Conservation (phyloP, 2,888 invertebrate genomes). For the Pollenia amentaria region DNA sequence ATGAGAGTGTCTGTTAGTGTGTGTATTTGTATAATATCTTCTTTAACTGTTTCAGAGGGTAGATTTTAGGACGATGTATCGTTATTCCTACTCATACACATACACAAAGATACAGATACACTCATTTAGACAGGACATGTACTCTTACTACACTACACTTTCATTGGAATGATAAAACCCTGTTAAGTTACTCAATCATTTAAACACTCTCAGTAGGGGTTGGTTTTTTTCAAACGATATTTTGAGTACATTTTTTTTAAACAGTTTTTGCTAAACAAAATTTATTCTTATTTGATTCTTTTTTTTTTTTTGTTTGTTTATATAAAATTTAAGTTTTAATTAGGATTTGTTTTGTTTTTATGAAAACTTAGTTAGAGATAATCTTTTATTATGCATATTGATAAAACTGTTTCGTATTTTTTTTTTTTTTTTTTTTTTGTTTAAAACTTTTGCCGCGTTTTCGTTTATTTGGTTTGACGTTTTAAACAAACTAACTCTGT, state of each 20-base stretch:
- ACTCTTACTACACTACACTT: constrained; percentile 14
- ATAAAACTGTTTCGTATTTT: neutral
- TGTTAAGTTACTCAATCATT: constrained; percentile 57
- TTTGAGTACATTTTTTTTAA: constrained; percentile 52
- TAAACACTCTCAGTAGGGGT: constrained; percentile 70
- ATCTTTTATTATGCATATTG: neutral
- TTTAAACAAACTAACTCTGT: constrained; percentile 53
- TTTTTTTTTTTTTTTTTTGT: too few species aligned
- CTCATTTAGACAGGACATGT: constrained; percentile 36
- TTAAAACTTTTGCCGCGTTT: constrained; percentile 54
- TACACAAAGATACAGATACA: constrained; percentile 45
- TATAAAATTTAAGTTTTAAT: neutral
- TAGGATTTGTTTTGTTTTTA: too few species aligned
- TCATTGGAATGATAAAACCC: constrained; percentile 53
- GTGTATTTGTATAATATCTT: constrained; percentile 7
- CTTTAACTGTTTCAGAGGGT: constrained; percentile 61
- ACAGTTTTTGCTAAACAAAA: constrained; percentile 23
- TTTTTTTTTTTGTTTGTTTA: neutral
- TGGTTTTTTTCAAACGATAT: constrained; percentile 30
- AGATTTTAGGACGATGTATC: constrained; percentile 65
- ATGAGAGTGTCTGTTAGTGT: neutral
- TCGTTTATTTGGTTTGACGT: constrained; percentile 51
- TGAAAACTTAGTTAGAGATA: neutral
- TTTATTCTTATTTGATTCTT: constrained; percentile 37
- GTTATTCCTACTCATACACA: constrained; percentile 51